Base-by-base conservation (phyloP, 2,797 vertebrate genomes). In the Pampus argenteus region DNA sequence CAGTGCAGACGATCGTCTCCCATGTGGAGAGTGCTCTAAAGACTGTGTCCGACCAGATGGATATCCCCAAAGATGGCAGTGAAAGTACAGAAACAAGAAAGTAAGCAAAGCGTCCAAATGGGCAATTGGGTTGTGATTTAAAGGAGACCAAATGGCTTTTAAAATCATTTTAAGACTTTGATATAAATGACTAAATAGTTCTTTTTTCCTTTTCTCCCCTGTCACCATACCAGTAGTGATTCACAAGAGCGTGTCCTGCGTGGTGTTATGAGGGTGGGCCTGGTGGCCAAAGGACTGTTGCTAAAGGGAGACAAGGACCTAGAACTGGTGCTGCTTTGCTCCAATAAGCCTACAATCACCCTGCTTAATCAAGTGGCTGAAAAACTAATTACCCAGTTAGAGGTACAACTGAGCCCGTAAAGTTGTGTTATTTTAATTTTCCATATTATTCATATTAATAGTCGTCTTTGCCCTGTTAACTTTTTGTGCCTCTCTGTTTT, bases 241-340 rank as follows among this genome's bases (percentile, higher is more conserved):
- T 84, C 95, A 92, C 22, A 91, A 88, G 82, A 87, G 0, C 93
- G 95, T 80, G 95, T 96, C 56, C 92, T 99, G 38, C 93, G 96
- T 9, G 97, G 97, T 0, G 97, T 99, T n/a, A 97, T 98, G 96
- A 94, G 98, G 1, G 97, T 99, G 6, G 97, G 97, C 28, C 93
- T 98, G 0, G 96, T 99, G 61, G 96, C 97, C 0, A 99, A 99
- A 79, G 98, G 98, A 26, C 95, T 99, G 2, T 73, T 99, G 51
- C 91, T 99, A 66, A 99, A 97, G 81, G 97, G 96, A 22, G 97
- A 99, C 81, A 82, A 96, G 88, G 95, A 97, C 31, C 89, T 99
- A 71, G 96, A 99, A 88, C 92, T 99, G 66, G 97, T 99, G 25
- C 91, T 99, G 50, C 88, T 99, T 2, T 98, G 96, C 77, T 95